Conservation (phyloP, 64 coral and sea anemone species). For the Stylophora pistillata region DNA sequence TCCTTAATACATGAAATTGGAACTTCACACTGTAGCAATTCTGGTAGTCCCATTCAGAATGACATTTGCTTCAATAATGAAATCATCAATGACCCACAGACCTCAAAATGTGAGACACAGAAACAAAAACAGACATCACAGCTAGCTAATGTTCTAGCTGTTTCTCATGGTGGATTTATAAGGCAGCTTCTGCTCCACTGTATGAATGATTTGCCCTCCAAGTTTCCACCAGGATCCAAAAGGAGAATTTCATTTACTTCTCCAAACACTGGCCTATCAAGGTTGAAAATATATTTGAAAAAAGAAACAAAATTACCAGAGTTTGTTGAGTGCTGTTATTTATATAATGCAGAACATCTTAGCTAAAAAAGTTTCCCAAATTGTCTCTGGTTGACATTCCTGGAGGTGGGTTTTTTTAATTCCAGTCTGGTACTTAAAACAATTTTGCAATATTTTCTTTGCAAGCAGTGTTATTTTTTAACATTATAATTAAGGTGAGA, state of each 20-base stretch:
- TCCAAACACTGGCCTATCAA: slow-evolving; percentile 39
- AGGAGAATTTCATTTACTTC: not conserved
- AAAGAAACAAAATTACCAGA: slow-evolving; percentile 23
- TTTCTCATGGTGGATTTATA: slow-evolving; percentile 29
- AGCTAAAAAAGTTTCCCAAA: not conserved
- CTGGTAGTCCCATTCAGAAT: not conserved
- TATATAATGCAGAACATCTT: slow-evolving; percentile 23
- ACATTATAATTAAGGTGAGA: no score
- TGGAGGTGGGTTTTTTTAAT: not conserved
- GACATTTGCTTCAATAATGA: not conserved
- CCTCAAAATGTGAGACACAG: no score
- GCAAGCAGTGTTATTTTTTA: no score
- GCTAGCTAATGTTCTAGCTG: not conserved
- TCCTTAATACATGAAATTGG: not conserved
- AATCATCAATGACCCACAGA: not conserved
- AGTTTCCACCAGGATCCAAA: not conserved
- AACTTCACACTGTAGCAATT: not conserved
- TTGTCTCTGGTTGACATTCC: not conserved
- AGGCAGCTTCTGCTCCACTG: slow-evolving; percentile 6
- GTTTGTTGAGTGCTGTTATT: not conserved
- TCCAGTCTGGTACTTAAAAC: no score
- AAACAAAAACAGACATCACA: not conserved
- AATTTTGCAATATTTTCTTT: no score
- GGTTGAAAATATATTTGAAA: slow-evolving; percentile 32
- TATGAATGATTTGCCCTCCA: not conserved